Conservation (phyloP, 2,113 vertebrate genomes). For the Rostratula benghalensis region DNA sequence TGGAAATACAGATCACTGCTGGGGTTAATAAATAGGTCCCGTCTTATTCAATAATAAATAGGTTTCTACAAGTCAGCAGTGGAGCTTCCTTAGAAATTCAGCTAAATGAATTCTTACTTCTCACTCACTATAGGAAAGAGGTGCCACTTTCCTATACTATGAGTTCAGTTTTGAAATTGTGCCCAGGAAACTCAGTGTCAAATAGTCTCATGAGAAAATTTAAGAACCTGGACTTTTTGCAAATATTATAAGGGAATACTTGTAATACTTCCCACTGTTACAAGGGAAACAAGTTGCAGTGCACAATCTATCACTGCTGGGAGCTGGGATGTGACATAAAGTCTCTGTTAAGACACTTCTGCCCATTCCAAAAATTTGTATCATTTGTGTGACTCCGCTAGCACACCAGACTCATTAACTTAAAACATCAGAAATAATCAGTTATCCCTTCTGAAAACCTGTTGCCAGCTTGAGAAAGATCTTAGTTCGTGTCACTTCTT, state of each 20-base stretch:
- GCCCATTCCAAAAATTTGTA: background rate
- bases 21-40: background rate
- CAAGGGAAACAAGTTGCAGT: background rate
- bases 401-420: background rate
- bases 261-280: background rate
- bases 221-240: background rate
- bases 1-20: background rate
- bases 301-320: background rate
- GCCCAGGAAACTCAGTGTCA: conserved; percentile 15
- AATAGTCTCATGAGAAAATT: background rate
- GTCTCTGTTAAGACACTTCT: background rate
- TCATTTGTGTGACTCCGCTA: background rate
- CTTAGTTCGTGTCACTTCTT: background rate
- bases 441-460: background rate
- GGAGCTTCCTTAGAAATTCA: background rate
- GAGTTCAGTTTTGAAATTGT: background rate
- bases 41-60: conserved; percentile 32
- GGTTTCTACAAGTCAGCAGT: background rate
- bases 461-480: background rate
- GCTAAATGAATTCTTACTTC: background rate
- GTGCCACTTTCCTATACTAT: background rate
- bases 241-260: background rate
- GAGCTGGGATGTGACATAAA: background rate
- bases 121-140: background rate
- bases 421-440: conserved; percentile 9